A percentile compares a stretch with the other conserved stretches of the same genome.
These are phyloP conservation scores for Furnarius figulus DNA, from an alignment of 2,113 vertebrate species.

Conservation along the genomic window DNA sequence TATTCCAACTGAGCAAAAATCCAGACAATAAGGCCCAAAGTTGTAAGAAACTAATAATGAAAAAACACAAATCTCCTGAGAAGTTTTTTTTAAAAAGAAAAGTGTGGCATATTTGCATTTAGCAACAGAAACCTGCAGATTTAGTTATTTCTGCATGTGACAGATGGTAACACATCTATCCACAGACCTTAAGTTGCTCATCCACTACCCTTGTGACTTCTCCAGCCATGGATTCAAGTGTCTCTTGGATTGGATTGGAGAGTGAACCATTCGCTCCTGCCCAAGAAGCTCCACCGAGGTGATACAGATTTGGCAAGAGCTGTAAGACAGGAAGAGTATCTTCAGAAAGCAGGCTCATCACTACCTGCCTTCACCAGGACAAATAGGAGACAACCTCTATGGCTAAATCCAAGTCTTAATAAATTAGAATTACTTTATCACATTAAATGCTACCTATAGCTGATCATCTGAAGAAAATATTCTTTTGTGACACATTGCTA, in stretches of 20 bases:
- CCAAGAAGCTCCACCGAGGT: conserved; percentile 86
- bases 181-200: conserved; percentile 90
- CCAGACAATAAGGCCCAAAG: neutral
- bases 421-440: neutral
- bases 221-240: conserved; percentile 94
- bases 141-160: neutral
- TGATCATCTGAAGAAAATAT: neutral
- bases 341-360: neutral
- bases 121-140: neutral
- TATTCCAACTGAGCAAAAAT: neutral
- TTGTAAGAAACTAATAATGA: neutral
- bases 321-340: conserved; percentile 41
- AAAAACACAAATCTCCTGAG: neutral
- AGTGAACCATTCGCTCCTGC: conserved; percentile 80
- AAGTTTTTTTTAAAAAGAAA: neutral
- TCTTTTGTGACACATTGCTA: neutral
- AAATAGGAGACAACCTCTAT: neutral
- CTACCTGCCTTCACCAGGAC: neutral
- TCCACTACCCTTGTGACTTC: conserved; percentile 94
- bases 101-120: neutral
- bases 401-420: neutral
- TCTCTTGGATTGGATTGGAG: conserved; percentile 91
- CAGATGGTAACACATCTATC: neutral
- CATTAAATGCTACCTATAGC: neutral
- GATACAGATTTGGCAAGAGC: conserved; percentile 94